Conservation (phyloP, 2,113 vertebrate species). For the Cyanistes caeruleus region DNA sequence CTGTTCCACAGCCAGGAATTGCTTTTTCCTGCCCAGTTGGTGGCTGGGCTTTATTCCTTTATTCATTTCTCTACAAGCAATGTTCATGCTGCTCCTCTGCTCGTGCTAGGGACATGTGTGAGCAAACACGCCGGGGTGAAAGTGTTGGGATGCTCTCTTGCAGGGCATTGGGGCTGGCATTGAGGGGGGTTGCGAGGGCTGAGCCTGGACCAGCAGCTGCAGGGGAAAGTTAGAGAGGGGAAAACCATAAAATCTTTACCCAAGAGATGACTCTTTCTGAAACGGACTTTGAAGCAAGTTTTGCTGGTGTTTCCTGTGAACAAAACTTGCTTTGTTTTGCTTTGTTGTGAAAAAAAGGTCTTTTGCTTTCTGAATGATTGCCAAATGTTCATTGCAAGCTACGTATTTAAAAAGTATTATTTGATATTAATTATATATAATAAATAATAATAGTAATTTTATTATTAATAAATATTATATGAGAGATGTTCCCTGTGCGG, state of each 20-base stretch:
- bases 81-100: background rate
- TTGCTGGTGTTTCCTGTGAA: background rate
- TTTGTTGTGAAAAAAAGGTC: background rate
- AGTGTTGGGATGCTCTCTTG: background rate
- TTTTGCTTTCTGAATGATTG: background rate
- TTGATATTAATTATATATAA: too few relatives aligned
- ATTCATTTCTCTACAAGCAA: background rate
- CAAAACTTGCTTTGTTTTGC: too few relatives aligned
- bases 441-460: too few relatives aligned
- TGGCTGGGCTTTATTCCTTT: background rate
- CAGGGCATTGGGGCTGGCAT: background rate
- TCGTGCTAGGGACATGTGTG: accelerated
- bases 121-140: accelerated
- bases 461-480: too few relatives aligned
- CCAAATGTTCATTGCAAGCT: background rate
- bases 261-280: background rate
- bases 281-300: background rate
- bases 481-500: background rate
- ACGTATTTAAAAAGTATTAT: background rate
- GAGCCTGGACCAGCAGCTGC: background rate
- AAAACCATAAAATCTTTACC: background rate
- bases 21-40: background rate
- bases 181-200: accelerated
- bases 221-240: background rate
- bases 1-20: background rate